These are phyloP conservation scores for Tichodroma muraria DNA, from an alignment of 2,113 vertebrate genomes.

Conservation along the genomic window DNA sequence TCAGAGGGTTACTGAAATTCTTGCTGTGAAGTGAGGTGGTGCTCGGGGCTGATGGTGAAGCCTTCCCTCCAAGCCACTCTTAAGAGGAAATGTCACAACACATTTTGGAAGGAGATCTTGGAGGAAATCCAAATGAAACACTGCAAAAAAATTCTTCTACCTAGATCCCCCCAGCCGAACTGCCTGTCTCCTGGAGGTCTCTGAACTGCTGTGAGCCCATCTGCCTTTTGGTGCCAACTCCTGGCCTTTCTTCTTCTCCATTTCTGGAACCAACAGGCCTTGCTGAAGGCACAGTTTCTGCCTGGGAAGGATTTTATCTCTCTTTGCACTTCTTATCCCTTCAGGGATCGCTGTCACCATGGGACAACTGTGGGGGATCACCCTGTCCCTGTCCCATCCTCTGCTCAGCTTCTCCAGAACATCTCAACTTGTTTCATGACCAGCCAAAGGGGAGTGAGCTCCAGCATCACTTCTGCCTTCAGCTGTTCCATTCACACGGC, in stretches of 20 bases:
- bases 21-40: background rate
- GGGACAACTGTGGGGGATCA: background rate
- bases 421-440: background rate
- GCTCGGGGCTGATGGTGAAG: background rate
- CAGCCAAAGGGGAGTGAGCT: background rate
- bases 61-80: background rate
- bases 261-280: background rate
- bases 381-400: background rate
- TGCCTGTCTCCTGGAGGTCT: background rate
- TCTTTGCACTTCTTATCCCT: constrained; percentile 5
- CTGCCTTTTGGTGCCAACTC: constrained; percentile 19
- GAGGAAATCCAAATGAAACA: constrained; percentile 7
- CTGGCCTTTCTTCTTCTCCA: background rate
- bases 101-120: background rate
- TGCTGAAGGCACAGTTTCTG: constrained; percentile 12
- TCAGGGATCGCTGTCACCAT: background rate
- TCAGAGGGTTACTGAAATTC: background rate
- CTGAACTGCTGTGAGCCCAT: background rate
- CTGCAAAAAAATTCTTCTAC: constrained; percentile 20
- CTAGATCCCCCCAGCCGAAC: background rate
- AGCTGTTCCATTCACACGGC: background rate
- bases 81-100: background rate
- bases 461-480: background rate
- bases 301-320: background rate
- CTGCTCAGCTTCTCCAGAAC: background rate